Base-by-base conservation (phyloP, 2,113 vertebrate genomes). In the Eretmochelys imbricata region DNA sequence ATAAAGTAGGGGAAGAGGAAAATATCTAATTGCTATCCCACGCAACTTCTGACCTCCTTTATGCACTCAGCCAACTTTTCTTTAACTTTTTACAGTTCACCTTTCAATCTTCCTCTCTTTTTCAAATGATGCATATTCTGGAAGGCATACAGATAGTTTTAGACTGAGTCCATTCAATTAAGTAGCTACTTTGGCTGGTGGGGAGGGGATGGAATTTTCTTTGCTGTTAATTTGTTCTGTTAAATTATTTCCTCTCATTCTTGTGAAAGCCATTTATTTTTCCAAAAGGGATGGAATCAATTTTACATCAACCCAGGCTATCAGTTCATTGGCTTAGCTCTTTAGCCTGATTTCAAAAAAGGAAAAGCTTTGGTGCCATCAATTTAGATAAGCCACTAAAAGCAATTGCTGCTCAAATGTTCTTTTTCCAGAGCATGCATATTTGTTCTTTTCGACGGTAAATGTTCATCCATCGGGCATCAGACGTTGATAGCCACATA, bases 161-260 rank as follows among this genome's bases (percentile, higher is more conserved):
- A 83, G 42, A 6, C 0, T 1, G 8, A 83, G 10, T 19, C 48
- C 62, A 2, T 5, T 2, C 46, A 82, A 59, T 3, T 55, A 82
- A 53, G 27, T 1, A 46, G 48, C 72, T 82, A 0, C 3, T 5
- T 3, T 0, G 54, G 55, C 20, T 42, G 9, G 4, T 42, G 46
- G 29, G 42, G 27, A 38, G 90, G 20, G 25, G 3, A 1, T 1
- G 6, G 19, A 4, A 17, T 4, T 6, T 2, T 8, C 54, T 11
- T 11, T 16, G 75, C 50, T 62, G 85, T 8, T 89, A 85, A 94
- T 92, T 93, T 94, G 80, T 91, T 95, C 79, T 72, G 49, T 54
- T 78, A 85, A 85, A 35, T 82, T 91, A 57, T 25, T 94, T 69
- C 65, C 89, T 84, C 54, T 62, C 10, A 62, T 0, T 89, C 92